Conservation (phyloP, 2,888 invertebrate genomes). For the Euclidia mi region DNA sequence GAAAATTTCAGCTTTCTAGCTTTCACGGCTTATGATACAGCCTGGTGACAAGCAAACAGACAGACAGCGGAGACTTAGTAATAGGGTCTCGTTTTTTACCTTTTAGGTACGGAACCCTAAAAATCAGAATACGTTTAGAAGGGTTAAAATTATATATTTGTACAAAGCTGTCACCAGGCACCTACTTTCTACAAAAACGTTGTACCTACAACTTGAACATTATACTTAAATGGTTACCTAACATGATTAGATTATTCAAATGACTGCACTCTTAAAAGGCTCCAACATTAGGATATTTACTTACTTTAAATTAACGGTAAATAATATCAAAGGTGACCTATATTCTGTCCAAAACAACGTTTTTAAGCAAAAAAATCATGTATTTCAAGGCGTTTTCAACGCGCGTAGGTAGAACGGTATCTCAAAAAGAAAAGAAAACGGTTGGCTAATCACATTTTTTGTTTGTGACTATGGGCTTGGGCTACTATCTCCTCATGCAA, state of each 20-base stretch:
- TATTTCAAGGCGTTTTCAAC: constrained; percentile 21
- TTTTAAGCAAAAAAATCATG: constrained; percentile 43
- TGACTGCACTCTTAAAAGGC: not conserved
- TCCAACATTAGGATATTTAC: constrained; percentile 7
- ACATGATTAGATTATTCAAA: constrained; percentile 4
- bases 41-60: too few relatives aligned
- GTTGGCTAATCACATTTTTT: constrained; percentile 54
- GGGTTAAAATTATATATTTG: too few relatives aligned
- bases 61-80: too few relatives aligned
- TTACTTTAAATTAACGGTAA: constrained; percentile 30
- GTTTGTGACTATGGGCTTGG: constrained; percentile 58
- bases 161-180: too few relatives aligned
- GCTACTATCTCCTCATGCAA: constrained; percentile 55
- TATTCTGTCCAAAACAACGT: constrained; percentile 32
- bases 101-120: too few relatives aligned
- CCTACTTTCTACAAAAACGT: too few relatives aligned
- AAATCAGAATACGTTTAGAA: too few relatives aligned
- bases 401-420: constrained; percentile 49
- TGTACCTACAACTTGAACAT: too few relatives aligned
- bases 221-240: too few relatives aligned
- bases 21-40: too few relatives aligned
- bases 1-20: too few relatives aligned
- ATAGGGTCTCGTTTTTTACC: too few relatives aligned
- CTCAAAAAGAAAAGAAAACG: constrained; percentile 50
- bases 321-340: constrained; percentile 28